Conservation (phyloP, 2,888 invertebrate genomes). For the Drosophila nigricruria region DNA sequence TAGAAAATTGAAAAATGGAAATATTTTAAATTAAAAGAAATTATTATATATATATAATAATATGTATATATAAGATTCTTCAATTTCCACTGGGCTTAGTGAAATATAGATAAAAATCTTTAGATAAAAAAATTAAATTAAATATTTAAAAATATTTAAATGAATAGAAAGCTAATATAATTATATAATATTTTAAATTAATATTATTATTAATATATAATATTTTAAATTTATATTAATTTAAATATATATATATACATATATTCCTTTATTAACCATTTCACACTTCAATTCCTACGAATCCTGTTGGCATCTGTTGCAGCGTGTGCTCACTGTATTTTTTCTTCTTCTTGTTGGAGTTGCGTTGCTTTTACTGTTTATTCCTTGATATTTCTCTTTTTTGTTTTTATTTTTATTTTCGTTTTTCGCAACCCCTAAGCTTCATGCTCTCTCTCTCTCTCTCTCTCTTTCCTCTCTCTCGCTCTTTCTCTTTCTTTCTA, state of each 20-base stretch:
- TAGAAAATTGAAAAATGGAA: not conserved
- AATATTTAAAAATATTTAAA: not conserved
- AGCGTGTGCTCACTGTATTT: constrained; percentile 13
- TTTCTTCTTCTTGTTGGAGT: constrained; percentile 5
- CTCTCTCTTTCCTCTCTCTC: not conserved
- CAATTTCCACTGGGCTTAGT: not conserved
- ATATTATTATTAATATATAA: too few species aligned
- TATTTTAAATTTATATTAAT: too few species aligned
- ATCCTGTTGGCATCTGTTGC: not conserved
- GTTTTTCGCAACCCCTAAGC: constrained; percentile 40
- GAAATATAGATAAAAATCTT: not conserved
- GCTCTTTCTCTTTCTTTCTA: not conserved
- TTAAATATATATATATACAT: not conserved
- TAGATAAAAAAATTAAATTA: not conserved
- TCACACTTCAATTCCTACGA: not conserved
- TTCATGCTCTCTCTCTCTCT: not conserved
- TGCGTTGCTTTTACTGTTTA: constrained; percentile 21
- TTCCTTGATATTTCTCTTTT: constrained; percentile 39
- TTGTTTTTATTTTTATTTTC: constrained; percentile 65
- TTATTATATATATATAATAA: too few species aligned
- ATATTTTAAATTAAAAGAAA: not conserved
- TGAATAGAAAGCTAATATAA: not conserved
- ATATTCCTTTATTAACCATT: not conserved
- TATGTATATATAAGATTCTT: too few species aligned
- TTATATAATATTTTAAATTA: not conserved